Conservation (phyloP, 1,140 invertebrate genomes). For the Agrypnia vestita region DNA sequence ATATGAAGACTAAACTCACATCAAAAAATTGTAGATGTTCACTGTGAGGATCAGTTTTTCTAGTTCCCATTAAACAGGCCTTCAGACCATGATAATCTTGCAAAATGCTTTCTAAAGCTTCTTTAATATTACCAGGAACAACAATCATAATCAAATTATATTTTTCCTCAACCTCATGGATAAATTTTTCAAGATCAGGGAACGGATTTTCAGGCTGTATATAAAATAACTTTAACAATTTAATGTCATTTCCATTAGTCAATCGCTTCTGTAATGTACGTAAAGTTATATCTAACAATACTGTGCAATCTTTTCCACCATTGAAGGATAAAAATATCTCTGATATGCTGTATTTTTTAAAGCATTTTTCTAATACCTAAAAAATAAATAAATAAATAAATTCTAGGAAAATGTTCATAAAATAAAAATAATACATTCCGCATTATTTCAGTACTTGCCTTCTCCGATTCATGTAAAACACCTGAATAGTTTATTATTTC, state of each 20-base stretch:
- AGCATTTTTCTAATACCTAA: slow-evolving; percentile 71
- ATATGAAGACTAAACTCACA: slow-evolving; percentile 69
- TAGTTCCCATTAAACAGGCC: slow-evolving; percentile 91
- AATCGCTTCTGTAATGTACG: slow-evolving; percentile 76
- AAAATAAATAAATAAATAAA: slow-evolving; percentile 21
- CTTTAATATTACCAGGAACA: slow-evolving; percentile 82
- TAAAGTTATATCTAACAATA: slow-evolving; percentile 85
- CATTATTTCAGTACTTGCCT: slow-evolving; percentile 38
- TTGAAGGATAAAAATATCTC: slow-evolving; percentile 94
- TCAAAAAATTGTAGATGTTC: slow-evolving; percentile 79
- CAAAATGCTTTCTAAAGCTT: slow-evolving; percentile 78
- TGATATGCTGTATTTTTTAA: slow-evolving; percentile 76
- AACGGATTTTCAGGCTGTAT: slow-evolving; percentile 86
- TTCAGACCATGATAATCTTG: slow-evolving; percentile 79
- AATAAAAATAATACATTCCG: neutral
- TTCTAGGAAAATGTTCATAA: neutral
- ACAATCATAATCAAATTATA: slow-evolving; percentile 84
- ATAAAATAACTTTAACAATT: slow-evolving; percentile 80
- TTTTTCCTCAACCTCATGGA: slow-evolving; percentile 78
- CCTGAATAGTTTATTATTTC: slow-evolving; percentile 49
- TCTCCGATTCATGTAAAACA: slow-evolving; percentile 45
- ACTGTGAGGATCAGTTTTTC: slow-evolving; percentile 88
- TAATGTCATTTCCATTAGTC: slow-evolving; percentile 64
- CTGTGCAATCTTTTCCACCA: slow-evolving; percentile 98
- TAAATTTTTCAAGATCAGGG: slow-evolving; percentile 89